Evolutionary conservation across 2,797 vertebrate species (phyloP).

Genomic region (Lateolabrax maculatus): DNA sequence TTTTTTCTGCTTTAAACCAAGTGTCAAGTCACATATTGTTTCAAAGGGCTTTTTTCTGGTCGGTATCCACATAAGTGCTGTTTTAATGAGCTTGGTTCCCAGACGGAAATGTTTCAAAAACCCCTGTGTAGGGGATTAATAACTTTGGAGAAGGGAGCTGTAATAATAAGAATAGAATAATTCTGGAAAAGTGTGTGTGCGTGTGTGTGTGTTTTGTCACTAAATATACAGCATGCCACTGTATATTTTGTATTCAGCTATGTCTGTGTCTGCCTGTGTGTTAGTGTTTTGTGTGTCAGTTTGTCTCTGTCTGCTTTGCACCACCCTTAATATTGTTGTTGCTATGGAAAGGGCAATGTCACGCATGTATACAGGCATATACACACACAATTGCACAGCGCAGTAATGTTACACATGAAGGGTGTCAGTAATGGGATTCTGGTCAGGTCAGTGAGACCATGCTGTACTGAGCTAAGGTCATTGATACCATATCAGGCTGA

Average conservation of each 20-base stretch:
- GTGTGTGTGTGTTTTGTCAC: constrained; percentile 33
- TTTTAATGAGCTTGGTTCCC: constrained; percentile 79
- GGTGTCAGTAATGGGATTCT: constrained; percentile 83
- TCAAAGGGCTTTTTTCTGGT: constrained; percentile 60
- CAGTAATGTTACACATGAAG: constrained; percentile 82
- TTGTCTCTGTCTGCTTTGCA: constrained; percentile 41
- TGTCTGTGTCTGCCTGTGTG: constrained; percentile 2
- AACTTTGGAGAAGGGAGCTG: constrained; percentile 66
- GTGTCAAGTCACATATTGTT: constrained; percentile 65
- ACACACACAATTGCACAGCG: constrained; percentile 51
- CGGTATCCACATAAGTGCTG: constrained; percentile 66
- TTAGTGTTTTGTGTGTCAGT: constrained; percentile 15
- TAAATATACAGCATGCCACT: constrained; percentile 8
- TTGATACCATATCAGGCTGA: constrained; percentile 68
- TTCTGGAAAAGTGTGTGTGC: constrained; percentile 49
- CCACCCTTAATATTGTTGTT: constrained; percentile 66
- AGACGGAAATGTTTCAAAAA: constrained; percentile 73
- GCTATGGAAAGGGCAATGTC: constrained; percentile 76
- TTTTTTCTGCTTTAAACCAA: constrained; percentile 61
- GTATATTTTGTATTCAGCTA: constrained; percentile 11
- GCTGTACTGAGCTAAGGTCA: constrained; percentile 79
- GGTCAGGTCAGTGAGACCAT: constrained; percentile 77
- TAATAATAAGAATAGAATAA: constrained; percentile 68
- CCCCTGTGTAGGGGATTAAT: constrained; percentile 73
- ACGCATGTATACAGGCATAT: constrained; percentile 63